Evolutionary conservation across 2,797 vertebrate species (phyloP), one percentile per base, ranked within the genome.

Genomic region (Phyllotis vaccarum): DNA sequence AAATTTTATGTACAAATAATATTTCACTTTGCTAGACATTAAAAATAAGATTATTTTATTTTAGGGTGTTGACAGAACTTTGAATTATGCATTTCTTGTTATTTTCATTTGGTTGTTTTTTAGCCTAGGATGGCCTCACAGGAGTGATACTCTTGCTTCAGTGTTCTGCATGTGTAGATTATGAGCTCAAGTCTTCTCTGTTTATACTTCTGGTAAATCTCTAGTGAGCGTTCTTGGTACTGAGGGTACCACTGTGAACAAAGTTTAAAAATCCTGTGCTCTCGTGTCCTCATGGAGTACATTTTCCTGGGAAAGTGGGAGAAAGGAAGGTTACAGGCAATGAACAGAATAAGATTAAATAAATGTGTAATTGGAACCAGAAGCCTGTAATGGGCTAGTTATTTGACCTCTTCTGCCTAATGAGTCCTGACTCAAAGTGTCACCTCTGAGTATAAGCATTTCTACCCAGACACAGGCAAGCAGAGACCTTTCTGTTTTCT

Each of bases 21-120:
- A 79, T 92, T 91, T 95, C 37, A 76, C 14, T 29, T 95, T 92
- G 0, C 16, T 80, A 60, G 37, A 31, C 43, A 76, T 82, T 92
- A 27, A 14, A 43, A 81, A 40, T 78, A 83, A 62, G 11, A 60
- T 88, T 12, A 56, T n/a, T 85, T 37, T 64, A 64, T n/a, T 6
- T 9, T 0, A 52, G 90, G 86, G 68, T 24, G 1, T 19, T 43
- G 24, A 49, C 27, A 82, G 62, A 64, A 49, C 24, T 31, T 93
- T 83, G 24, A 6, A 62, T 56, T 70, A 79, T 31, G 6, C 2
- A 46, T 52, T 75, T 2, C 12, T 58, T 81, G 70, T 52, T 76
- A 17, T 91, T 86, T 43, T 68, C 54, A 8, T 43, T 74, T 72
- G 16, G 37, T 60, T 74, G 9, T 9, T 72, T 86, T 56, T 29